Evolutionary conservation across 2,113 vertebrate species (phyloP).

Genomic region (Ia io): DNA sequence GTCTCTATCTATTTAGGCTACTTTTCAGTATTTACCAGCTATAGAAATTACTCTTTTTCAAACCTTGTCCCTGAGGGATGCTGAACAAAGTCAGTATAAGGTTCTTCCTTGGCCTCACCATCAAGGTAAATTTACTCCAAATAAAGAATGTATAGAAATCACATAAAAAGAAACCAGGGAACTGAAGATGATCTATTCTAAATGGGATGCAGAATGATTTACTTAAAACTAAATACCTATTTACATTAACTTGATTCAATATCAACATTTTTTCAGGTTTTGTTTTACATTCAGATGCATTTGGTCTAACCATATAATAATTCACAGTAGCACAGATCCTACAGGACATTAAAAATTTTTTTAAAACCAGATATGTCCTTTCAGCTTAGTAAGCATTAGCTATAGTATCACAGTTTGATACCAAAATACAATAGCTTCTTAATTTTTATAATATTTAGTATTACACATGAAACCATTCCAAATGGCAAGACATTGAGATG

Average conservation of each 20-base stretch:
- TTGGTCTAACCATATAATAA: slow-evolving; percentile 9
- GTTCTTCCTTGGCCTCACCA: background rate
- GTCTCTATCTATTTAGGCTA: background rate
- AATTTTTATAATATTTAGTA: background rate
- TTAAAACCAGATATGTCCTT: background rate
- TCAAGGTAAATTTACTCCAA: background rate
- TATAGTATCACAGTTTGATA: background rate
- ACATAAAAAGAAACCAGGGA: background rate
- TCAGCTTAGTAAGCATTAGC: background rate
- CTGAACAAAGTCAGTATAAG: background rate
- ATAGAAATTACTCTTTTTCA: background rate
- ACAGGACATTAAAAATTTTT: background rate
- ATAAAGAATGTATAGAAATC: background rate
- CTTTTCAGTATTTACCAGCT: background rate
- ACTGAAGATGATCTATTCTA: background rate
- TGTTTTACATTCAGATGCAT: background rate
- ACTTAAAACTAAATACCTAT: background rate
- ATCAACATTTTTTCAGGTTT: slow-evolving; percentile 11
- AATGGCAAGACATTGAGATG: background rate
- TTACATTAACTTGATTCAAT: background rate
- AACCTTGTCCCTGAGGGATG: background rate
- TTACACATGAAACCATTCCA: background rate
- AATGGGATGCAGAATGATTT: background rate
- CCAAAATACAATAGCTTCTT: background rate
- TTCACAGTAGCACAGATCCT: background rate